phyloP scores from a whole-genome alignment of 1,140 invertebrate genomes.

The Drosophila trapezifrons region DNA sequence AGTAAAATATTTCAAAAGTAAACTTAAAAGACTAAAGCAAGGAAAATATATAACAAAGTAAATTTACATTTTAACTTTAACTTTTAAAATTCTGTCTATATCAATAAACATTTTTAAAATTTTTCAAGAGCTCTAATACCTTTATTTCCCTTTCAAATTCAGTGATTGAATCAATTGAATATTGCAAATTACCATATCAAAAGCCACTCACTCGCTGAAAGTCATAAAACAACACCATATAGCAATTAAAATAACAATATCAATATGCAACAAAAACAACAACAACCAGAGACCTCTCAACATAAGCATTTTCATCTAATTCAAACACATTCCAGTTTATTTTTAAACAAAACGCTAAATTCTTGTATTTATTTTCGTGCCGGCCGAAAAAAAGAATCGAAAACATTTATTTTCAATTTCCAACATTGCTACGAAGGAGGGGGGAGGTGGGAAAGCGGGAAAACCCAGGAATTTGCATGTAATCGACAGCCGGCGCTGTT shows the following conservation, averaged over 20 bases:
- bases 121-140: neutral
- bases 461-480: constrained; percentile 43
- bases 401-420: constrained; percentile 40
- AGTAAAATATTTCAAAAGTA: no score
- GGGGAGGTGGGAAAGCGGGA: constrained; percentile 3
- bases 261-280: constrained; percentile 35
- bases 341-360: constrained; percentile 77
- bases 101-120: neutral
- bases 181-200: neutral
- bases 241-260: constrained; percentile 27
- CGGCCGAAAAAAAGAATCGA: constrained; percentile 39
- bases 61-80: neutral
- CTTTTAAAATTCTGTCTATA: neutral
- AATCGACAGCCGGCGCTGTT: constrained; percentile 53
- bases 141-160: neutral
- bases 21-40: no score
- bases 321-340: constrained; percentile 80
- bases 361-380: constrained; percentile 74
- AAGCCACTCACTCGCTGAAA: neutral
- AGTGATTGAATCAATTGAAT: constrained; percentile 11
- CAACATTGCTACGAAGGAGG: constrained; percentile 2
- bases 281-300: constrained; percentile 33
- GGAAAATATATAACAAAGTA: neutral
- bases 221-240: constrained; percentile 2
- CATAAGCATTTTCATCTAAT: constrained; percentile 69